Base-by-base conservation (phyloP, 2,113 vertebrate genomes). In the Podarcis cretensis region DNA sequence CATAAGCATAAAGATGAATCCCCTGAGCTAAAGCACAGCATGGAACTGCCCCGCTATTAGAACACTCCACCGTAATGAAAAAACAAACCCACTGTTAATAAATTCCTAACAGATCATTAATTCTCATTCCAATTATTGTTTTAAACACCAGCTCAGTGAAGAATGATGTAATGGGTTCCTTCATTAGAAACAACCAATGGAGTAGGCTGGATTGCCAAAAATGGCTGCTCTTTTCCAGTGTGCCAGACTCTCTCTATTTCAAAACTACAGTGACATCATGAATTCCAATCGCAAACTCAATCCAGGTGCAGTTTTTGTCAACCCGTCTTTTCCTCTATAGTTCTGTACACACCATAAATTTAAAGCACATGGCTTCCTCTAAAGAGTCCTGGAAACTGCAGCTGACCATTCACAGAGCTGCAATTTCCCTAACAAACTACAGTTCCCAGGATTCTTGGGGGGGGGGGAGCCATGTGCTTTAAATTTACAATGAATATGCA, bases 11-110 rank as follows among this genome's bases (percentile, higher is more conserved):
- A 30, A 69, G 16, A 74, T 48, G 35, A 83, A 91, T 74, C 48
- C 2, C 87, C 2, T 92, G 81, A 76, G 94, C 94, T 89, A 89
- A n/a, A 35, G 59, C 54, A 85, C 89, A 86, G 40, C 81, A 87
- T 68, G 79, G 86, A 0, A 0, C 77, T 68, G 32, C 27, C 35
- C 81, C 2, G 25, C 90, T 18, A 65, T 83, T 48, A 43, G 25
- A 77, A 76, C 32, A 82, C 71, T 85, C 85, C 76, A 59, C 32
- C 89, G 57, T 37, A 79, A 5, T 1, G 35, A 86, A 25, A 27
- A 18, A 16, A 3, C 20, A 87, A 54, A 71, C 37, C 81, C 78
- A n/a, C 78, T 85, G 86, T 13, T 82, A 65, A 84, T 75, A 84
- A 76, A 78, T 77, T 87, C 81, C 84, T 86, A 43, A 35, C 21